A percentile compares a stretch with the other conserved stretches of the same genome.
These are phyloP conservation scores for Pithys albifrons DNA, from an alignment of 2,113 vertebrate species.

Conservation along the genomic window DNA sequence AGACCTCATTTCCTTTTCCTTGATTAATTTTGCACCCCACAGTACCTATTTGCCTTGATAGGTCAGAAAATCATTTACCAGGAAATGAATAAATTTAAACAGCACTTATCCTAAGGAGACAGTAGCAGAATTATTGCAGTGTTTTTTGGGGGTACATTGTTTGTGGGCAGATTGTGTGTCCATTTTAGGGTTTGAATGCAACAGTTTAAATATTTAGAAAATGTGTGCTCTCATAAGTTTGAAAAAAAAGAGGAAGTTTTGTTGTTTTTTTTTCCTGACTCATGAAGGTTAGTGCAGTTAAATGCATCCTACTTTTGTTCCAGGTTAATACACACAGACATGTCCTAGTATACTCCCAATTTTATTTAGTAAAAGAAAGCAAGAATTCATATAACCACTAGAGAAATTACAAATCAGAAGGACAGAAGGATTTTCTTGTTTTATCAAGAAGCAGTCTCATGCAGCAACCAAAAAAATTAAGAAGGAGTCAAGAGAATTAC, in stretches of 20 bases:
- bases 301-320: neutral
- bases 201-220: neutral
- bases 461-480: neutral
- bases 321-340: neutral
- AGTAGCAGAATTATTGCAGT: neutral
- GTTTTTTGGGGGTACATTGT: neutral
- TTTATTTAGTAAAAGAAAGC: neutral
- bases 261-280: neutral
- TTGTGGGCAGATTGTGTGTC: neutral
- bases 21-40: constrained; percentile 54
- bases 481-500: constrained; percentile 29
- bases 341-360: neutral
- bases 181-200: neutral
- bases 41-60: constrained; percentile 47
- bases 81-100: constrained; percentile 38
- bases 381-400: constrained; percentile 3
- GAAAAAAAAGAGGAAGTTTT: neutral
- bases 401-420: constrained; percentile 29
- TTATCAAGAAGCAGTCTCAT: constrained; percentile 20
- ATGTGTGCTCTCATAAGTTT: neutral
- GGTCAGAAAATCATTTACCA: constrained; percentile 48
- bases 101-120: constrained; percentile 4
- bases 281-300: neutral
- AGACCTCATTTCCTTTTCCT: constrained; percentile 16
- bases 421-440: constrained; percentile 35